These are phyloP conservation scores for Drosophila subobscura DNA, from an alignment of 1,140 invertebrate genomes.

Conservation along the genomic window DNA sequence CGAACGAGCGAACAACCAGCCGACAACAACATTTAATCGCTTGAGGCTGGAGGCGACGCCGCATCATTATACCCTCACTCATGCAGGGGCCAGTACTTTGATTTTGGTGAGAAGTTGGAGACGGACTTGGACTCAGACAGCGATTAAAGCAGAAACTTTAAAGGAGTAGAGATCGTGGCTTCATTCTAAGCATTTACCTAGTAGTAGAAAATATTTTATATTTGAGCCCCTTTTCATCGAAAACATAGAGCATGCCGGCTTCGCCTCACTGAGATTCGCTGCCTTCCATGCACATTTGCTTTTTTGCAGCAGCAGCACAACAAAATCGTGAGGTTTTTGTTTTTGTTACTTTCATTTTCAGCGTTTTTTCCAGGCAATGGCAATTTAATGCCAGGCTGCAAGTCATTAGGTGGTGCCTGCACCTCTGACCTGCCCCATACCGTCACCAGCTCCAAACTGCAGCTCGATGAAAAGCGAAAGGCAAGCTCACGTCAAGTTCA, in stretches of 20 bases:
- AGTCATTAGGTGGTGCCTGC: slow-evolving; percentile 51
- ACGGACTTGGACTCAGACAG: no score
- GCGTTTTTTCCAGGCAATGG: slow-evolving; percentile 46
- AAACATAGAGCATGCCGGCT: background rate
- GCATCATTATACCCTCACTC: slow-evolving; percentile 22
- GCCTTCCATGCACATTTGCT: no score
- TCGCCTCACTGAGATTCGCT: no score
- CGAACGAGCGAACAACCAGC: slow-evolving; percentile 26
- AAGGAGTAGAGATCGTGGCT: no score
- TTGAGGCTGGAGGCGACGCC: slow-evolving; percentile 17
- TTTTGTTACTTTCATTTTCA: slow-evolving; percentile 55
- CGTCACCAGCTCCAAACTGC: slow-evolving; percentile 10
- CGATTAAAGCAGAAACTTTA: no score
- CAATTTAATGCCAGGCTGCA: slow-evolving; percentile 41
- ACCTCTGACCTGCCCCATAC: slow-evolving; percentile 32
- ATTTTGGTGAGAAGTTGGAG: no score
- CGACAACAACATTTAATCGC: slow-evolving; percentile 27
- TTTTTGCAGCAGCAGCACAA: background rate
- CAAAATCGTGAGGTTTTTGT: slow-evolving; percentile 61
- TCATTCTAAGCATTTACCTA: no score
- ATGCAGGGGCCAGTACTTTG: background rate
- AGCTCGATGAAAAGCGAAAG: slow-evolving; percentile 52
- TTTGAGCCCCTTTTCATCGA: no score
- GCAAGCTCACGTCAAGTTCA: slow-evolving; percentile 56
- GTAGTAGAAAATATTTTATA: no score